A percentile compares a stretch with the other conserved stretches of the same genome.
Evolutionary conservation across 2,113 vertebrate species (phyloP).

Genomic region (Oenanthe melanoleuca): DNA sequence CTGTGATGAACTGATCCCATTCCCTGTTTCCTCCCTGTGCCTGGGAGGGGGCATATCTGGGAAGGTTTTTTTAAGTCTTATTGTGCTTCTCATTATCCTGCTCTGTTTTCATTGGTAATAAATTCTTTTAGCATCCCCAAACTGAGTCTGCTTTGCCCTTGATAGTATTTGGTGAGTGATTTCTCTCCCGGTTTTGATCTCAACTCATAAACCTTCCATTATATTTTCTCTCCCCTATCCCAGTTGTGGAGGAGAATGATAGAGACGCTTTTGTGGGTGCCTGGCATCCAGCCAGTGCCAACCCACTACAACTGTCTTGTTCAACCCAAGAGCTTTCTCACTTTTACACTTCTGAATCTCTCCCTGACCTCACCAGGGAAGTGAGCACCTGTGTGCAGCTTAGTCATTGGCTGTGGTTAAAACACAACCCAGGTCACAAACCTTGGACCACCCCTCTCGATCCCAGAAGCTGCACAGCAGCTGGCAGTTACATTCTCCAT

Average conservation of each 20-base stretch:
- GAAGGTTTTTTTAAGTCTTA: background rate
- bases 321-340: background rate
- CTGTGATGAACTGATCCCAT: background rate
- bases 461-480: background rate
- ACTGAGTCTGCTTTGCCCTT: background rate
- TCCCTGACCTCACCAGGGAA: too few species aligned
- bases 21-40: background rate
- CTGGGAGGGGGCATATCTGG: background rate
- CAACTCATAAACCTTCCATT: background rate
- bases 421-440: background rate
- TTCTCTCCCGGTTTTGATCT: background rate
- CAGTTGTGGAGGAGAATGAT: background rate
- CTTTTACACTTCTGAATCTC: background rate
- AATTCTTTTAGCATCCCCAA: background rate
- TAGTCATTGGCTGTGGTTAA: background rate
- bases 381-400: fast-evolving
- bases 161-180: background rate
- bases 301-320: too few species aligned
- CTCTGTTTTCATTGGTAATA: background rate
- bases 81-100: background rate
- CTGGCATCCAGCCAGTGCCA: background rate
- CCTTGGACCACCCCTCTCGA: background rate
- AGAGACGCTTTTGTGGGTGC: background rate
- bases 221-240: background rate
- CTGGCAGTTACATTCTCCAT: background rate